Evolutionary conservation across 2,888 invertebrate species (phyloP).

Genomic region (Halictus quadricinctus): DNA sequence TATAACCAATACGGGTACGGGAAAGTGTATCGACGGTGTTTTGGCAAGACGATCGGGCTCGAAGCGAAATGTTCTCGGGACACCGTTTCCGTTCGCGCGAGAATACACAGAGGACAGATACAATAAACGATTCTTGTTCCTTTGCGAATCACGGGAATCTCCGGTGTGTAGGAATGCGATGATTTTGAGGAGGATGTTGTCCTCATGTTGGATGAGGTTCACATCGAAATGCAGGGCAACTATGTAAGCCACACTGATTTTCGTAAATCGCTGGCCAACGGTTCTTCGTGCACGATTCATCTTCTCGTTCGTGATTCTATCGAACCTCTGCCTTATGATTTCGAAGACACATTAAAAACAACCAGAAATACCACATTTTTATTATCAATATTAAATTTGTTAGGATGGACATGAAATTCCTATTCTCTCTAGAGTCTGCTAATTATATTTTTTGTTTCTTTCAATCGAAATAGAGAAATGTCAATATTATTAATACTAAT

Average conservation of each 20-base stretch:
- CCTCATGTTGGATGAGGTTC: conserved; percentile 79
- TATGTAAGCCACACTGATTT: conserved; percentile 77
- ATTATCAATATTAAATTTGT: background rate
- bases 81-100: background rate
- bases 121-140: conserved; percentile 29
- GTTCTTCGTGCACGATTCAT: conserved; percentile 63
- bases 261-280: conserved; percentile 28
- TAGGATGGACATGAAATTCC: too few relatives aligned
- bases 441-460: too few relatives aligned
- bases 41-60: background rate
- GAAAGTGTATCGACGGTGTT: background rate
- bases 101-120: background rate
- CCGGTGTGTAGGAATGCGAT: conserved; percentile 77
- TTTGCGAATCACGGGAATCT: conserved; percentile 57
- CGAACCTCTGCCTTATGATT: background rate
- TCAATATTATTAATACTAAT: too few relatives aligned
- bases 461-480: too few relatives aligned
- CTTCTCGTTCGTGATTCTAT: background rate
- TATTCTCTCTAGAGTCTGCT: too few relatives aligned
- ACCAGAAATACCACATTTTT: background rate
- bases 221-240: conserved; percentile 79
- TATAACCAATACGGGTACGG: background rate
- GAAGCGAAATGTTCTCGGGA: too few relatives aligned
- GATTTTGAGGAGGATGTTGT: conserved; percentile 79
- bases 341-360: background rate